A percentile compares a stretch with the other conserved stretches of the same genome.
phyloP scores from a whole-genome alignment of 2,797 vertebrate genomes.

The Glyptemys insculpta region DNA sequence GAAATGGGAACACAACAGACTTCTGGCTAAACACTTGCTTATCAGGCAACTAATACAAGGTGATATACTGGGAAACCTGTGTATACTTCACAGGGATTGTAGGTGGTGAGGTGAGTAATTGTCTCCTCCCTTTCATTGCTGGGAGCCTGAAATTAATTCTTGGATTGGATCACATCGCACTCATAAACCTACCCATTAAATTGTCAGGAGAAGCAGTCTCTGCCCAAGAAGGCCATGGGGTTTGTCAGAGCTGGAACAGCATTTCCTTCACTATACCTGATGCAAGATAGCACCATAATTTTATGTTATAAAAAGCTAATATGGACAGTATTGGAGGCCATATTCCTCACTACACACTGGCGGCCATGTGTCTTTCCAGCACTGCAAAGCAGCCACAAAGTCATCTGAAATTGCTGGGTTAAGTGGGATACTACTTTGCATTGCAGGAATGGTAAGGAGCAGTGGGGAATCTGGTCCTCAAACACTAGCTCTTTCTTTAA shows the following conservation, averaged over 20 bases:
- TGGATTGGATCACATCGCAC: neutral
- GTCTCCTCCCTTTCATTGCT: neutral
- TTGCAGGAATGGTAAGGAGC: neutral
- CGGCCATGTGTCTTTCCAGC: accelerated
- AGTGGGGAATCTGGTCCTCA: neutral
- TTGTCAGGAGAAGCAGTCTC: neutral
- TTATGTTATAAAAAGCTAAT: neutral
- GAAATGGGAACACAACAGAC: neutral
- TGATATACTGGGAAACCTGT: neutral
- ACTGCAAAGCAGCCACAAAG: neutral
- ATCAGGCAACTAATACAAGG: neutral
- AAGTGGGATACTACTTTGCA: neutral
- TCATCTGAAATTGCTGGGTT: neutral
- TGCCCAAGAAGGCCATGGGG: neutral
- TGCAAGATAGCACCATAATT: neutral
- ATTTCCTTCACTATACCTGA: neutral
- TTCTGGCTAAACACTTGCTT: neutral
- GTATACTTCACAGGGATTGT: neutral
- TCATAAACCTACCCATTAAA: neutral
- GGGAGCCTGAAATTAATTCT: neutral
- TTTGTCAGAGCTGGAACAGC: neutral
- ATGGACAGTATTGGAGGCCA: accelerated
- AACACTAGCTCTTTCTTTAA: neutral
- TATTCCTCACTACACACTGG: accelerated
- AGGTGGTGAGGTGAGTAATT: neutral